phyloP scores from a whole-genome alignment of 2,113 vertebrate genomes.

The Cinclus cinclus region DNA sequence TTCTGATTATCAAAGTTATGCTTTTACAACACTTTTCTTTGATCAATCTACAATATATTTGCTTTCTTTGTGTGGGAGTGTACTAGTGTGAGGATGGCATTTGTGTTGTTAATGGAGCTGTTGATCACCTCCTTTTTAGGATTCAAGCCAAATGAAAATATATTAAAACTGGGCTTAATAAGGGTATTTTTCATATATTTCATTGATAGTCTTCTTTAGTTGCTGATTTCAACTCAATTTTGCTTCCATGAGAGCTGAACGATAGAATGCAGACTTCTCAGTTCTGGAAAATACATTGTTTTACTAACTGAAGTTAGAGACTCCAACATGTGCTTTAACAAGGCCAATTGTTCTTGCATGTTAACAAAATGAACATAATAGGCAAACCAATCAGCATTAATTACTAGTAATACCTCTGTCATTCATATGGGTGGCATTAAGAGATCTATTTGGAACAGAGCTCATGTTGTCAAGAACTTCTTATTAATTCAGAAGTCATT shows the following conservation, averaged over 20 bases:
- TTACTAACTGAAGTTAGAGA: slow-evolving; percentile 48
- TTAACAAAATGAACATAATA: slow-evolving; percentile 63
- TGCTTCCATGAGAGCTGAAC: not conserved
- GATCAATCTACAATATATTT: not conserved
- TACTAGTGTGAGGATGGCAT: not conserved
- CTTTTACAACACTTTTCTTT: not conserved
- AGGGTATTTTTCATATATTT: not conserved
- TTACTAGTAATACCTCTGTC: slow-evolving; percentile 62
- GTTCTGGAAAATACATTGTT: slow-evolving; percentile 58
- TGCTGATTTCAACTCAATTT: slow-evolving; percentile 26
- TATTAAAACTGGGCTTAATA: not conserved
- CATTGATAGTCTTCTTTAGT: slow-evolving; percentile 10
- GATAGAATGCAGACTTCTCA: not conserved
- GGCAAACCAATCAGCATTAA: slow-evolving; percentile 64
- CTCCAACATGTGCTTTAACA: slow-evolving; percentile 58
- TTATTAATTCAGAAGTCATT: not conserved
- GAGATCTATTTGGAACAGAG: not conserved
- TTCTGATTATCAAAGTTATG: not conserved
- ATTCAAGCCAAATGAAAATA: not conserved
- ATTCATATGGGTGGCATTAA: slow-evolving; percentile 51
- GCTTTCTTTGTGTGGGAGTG: not conserved
- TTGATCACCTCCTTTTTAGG: not conserved
- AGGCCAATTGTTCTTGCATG: slow-evolving; percentile 53
- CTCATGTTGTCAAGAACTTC: not conserved
- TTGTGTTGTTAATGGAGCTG: not conserved